Evolutionary conservation across 2,888 invertebrate genomes (phyloP).

Genomic region (Plagiodera versicolora): DNA sequence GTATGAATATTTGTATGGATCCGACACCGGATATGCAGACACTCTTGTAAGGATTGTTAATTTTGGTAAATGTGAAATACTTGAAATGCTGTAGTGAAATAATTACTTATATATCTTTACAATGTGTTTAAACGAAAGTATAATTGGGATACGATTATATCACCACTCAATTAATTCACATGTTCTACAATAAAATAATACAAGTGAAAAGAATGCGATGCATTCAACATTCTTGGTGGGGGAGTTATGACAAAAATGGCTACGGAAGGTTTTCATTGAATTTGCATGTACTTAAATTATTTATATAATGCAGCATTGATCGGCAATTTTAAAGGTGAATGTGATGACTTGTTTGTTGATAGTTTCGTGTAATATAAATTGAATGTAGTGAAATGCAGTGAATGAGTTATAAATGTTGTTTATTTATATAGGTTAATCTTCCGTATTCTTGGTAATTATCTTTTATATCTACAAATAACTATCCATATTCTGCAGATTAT

Average conservation of each 20-base stretch:
- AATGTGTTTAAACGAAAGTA: not conserved
- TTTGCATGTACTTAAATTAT: conserved; percentile 45
- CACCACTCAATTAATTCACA: not conserved
- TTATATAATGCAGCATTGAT: conserved; percentile 47
- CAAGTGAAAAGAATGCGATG: not conserved
- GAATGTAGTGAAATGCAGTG: conserved; percentile 5
- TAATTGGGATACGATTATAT: too few species aligned
- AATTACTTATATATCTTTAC: not conserved
- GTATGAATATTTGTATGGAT: not conserved
- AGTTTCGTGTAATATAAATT: conserved; percentile 14
- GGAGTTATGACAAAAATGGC: conserved; percentile 54
- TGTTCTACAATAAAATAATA: not conserved
- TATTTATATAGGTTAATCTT: conserved; percentile 52
- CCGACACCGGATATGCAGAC: not conserved
- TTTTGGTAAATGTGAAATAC: too few species aligned
- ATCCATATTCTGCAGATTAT: not conserved
- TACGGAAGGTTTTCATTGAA: conserved; percentile 51
- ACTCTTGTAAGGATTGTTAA: not conserved
- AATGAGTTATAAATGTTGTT: conserved; percentile 32
- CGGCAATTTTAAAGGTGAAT: conserved; percentile 42
- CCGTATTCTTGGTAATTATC: conserved; percentile 37
- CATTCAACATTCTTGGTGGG: conserved; percentile 43
- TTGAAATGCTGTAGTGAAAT: not conserved
- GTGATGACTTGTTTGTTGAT: conserved; percentile 31
- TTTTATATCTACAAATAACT: conserved; percentile 14